phyloP scores from a whole-genome alignment of 2,113 vertebrate species.

The Erinaceus europaeus region DNA sequence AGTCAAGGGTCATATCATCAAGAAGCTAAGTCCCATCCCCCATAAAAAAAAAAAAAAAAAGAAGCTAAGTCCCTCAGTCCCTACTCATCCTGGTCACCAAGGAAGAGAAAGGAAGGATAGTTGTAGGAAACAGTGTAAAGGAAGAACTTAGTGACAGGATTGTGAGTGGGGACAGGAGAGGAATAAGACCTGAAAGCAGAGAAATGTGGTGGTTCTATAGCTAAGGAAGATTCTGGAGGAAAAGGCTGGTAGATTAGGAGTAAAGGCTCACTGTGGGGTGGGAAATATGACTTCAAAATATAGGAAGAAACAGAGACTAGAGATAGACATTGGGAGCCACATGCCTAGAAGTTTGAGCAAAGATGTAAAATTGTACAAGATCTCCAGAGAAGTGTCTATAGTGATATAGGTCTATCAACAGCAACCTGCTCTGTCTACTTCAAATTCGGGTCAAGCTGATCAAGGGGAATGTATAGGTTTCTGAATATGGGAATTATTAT shows the following conservation, averaged over 20 bases:
- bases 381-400: not conserved
- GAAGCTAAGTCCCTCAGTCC: not conserved
- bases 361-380: not conserved
- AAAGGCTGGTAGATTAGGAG: not conserved
- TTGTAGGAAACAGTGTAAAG: not conserved
- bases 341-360: not conserved
- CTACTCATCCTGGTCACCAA: too few species aligned
- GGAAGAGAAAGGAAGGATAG: not conserved
- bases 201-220: not conserved
- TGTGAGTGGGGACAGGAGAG: not conserved
- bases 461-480: not conserved
- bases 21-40: not conserved
- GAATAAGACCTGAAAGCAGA: not conserved
- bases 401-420: not conserved
- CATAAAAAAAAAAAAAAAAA: too few species aligned
- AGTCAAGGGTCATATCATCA: not conserved
- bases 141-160: not conserved
- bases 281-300: not conserved
- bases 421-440: not conserved
- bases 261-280: not conserved
- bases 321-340: not conserved
- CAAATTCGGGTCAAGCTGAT: too few species aligned
- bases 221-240: not conserved
- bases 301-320: not conserved
- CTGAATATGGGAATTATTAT: not conserved